Conservation (phyloP, 2,797 vertebrate species). For the Loris lydekkerianus region DNA sequence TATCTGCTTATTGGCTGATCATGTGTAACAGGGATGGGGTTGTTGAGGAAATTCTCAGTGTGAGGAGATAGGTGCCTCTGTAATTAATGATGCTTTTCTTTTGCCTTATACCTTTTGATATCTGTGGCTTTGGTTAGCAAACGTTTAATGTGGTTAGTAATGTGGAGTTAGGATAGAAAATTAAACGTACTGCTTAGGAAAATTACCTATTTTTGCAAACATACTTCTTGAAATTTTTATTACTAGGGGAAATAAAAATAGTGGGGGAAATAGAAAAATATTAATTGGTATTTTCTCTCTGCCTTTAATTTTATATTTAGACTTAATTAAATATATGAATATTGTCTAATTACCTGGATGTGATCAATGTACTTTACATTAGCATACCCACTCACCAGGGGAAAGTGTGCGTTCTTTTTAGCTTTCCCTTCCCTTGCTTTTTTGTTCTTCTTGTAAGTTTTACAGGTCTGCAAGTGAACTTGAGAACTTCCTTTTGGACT, state of each 20-base stretch:
- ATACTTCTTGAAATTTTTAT: constrained; percentile 1
- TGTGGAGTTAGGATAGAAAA: not conserved
- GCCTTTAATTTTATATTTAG: constrained; percentile 20
- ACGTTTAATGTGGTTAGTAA: not conserved
- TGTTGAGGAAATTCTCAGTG: constrained; percentile 18
- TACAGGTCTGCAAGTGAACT: not conserved
- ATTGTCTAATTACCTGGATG: not conserved
- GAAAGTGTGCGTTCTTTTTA: not conserved
- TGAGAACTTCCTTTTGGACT: constrained; percentile 8
- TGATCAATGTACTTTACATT: not conserved
- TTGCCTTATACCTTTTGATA: constrained; percentile 51
- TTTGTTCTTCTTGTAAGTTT: not conserved
- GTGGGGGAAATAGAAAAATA: not conserved
- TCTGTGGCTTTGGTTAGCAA: constrained; percentile 66
- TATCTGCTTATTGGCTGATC: constrained; percentile 78
- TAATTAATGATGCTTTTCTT: constrained; percentile 74
- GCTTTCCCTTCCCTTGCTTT: not conserved
- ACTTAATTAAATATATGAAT: not conserved
- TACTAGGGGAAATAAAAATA: not conserved
- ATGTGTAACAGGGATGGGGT: constrained; percentile 68
- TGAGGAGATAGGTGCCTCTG: not conserved
- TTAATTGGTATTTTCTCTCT: not conserved
- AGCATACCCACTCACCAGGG: not conserved
- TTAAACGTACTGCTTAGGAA: not conserved
- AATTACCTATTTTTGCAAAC: not conserved